A percentile compares a stretch with the other conserved stretches of the same genome.
Conservation (phyloP, 2,797 vertebrate species). For the Glossophaga mutica region DNA sequence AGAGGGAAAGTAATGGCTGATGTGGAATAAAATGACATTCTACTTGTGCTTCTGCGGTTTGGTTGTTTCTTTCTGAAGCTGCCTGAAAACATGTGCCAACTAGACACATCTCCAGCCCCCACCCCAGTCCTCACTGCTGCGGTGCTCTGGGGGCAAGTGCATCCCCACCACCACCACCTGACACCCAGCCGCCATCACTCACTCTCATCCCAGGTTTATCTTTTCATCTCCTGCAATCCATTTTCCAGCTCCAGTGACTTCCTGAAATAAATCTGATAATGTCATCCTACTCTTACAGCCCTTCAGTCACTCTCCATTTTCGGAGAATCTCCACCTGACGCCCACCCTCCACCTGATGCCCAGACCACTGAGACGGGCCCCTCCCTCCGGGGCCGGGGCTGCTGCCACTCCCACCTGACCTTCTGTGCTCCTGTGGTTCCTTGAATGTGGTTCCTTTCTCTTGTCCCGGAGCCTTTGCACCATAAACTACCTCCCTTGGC, state of each 20-base stretch:
- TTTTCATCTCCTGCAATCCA: not conserved
- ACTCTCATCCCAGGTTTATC: not conserved
- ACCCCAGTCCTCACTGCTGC: not conserved
- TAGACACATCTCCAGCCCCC: not conserved
- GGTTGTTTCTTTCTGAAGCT: not conserved
- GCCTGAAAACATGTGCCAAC: not conserved
- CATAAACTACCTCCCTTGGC: not conserved
- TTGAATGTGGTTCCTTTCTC: not conserved
- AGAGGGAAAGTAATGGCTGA: not conserved
- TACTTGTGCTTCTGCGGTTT: not conserved
- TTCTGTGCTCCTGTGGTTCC: not conserved
- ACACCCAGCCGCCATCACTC: not conserved
- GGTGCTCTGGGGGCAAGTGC: rapidly evolving
- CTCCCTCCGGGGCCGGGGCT: not conserved
- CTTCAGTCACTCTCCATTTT: not conserved
- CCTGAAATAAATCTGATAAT: not conserved
- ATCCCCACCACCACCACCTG: too few species aligned
- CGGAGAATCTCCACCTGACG: not conserved
- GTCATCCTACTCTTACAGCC: not conserved
- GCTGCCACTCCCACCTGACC: not conserved
- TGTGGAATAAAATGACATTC: not conserved
- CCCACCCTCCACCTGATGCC: not conserved
- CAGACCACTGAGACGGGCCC: not conserved
- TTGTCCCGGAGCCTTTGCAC: not conserved
- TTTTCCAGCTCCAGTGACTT: not conserved